Evolutionary conservation across 2,888 invertebrate genomes (phyloP).

Genomic region (Xiphydria camelus): DNA sequence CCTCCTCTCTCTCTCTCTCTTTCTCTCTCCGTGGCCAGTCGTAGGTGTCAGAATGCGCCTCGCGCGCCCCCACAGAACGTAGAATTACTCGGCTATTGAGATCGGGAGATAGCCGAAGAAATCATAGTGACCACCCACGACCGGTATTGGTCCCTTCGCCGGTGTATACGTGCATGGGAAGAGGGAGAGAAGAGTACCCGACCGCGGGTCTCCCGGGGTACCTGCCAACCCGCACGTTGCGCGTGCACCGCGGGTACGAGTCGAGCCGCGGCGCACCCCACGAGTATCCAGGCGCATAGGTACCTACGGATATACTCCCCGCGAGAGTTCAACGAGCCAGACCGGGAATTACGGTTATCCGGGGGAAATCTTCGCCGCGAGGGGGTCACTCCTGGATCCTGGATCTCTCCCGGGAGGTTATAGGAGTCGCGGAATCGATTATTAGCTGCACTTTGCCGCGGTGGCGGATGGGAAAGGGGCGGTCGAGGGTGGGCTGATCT

Average conservation of each 20-base stretch:
- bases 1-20: not conserved
- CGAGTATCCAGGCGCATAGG: too few species aligned
- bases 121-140: constrained; percentile 55
- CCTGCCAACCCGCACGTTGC: not conserved
- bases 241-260: too few species aligned
- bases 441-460: too few species aligned
- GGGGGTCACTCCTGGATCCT: not conserved
- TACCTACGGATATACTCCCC: too few species aligned
- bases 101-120: constrained; percentile 52
- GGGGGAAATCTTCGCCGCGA: not conserved
- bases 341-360: constrained; percentile 4
- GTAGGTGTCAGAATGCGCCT: constrained; percentile 49
- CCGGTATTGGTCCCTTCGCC: constrained; percentile 21
- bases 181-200: not conserved
- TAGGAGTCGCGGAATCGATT: too few species aligned
- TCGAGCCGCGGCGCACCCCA: too few species aligned
- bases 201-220: not conserved
- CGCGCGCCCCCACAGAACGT: constrained; percentile 32
- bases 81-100: constrained; percentile 54
- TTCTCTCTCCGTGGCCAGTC: constrained; percentile 45
- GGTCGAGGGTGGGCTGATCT: too few species aligned
- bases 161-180: too few species aligned
- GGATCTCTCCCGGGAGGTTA: constrained; percentile 1
- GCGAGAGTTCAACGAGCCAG: not conserved
- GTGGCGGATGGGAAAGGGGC: too few species aligned